phyloP scores from a whole-genome alignment of 2,888 invertebrate genomes.

The Leucophenga maculata region DNA sequence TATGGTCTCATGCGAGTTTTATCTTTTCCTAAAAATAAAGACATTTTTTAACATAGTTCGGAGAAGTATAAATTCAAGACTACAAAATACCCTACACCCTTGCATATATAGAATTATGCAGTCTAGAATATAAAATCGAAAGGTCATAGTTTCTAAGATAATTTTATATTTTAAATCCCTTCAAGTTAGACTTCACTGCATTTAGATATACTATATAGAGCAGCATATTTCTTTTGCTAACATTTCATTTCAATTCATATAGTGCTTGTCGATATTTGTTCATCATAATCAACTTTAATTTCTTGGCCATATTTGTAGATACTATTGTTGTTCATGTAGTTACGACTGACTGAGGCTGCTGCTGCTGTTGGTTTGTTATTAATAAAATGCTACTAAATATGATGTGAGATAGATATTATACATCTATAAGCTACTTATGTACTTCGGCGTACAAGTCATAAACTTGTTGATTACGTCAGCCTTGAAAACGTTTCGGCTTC shows the following conservation, averaged over 20 bases:
- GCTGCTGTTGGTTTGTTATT: background rate
- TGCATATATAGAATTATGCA: too few species aligned
- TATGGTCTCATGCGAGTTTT: too few species aligned
- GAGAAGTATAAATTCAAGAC: too few species aligned
- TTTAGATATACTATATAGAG: conserved; percentile 20
- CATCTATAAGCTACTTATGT: conserved; percentile 1
- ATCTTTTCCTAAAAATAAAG: too few species aligned
- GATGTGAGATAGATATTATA: background rate
- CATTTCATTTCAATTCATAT: conserved; percentile 10
- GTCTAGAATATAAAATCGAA: too few species aligned
- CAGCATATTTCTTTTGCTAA: background rate
- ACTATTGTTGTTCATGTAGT: conserved; percentile 35
- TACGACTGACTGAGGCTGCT: conserved; percentile 14
- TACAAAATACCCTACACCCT: too few species aligned
- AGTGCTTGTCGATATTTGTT: background rate
- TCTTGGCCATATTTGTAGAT: conserved; percentile 16
- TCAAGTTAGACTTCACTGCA: background rate
- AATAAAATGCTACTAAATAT: conserved; percentile 1
- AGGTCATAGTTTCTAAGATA: background rate
- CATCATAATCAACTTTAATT: conserved; percentile 1
- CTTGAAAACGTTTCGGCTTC: background rate
- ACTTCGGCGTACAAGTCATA: conserved; percentile 11
- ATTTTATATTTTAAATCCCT: background rate
- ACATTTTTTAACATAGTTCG: too few species aligned
- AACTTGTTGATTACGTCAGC: conserved; percentile 24